These are phyloP conservation scores for Hydropsyche tenuis DNA, from an alignment of 1,140 invertebrate species.

Conservation along the genomic window DNA sequence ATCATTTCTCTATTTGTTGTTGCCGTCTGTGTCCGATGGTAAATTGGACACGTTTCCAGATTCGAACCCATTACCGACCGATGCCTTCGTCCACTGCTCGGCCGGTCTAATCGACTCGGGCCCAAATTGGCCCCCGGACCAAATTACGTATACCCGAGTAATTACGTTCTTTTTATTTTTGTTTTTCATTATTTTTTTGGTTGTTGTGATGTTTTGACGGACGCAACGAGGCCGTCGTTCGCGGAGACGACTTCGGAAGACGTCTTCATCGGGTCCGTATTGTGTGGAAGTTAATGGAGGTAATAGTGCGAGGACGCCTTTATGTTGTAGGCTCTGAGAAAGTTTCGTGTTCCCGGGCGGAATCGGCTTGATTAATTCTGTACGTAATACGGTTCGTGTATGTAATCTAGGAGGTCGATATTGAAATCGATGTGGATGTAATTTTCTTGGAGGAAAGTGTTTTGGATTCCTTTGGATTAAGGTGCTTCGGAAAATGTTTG, in stretches of 20 bases:
- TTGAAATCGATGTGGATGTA: too few species aligned
- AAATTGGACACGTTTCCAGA: conserved; percentile 24
- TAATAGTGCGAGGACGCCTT: too few species aligned
- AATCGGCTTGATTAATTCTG: too few species aligned
- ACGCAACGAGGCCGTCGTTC: not conserved
- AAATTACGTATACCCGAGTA: conserved; percentile 22
- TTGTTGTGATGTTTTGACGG: conserved; percentile 18
- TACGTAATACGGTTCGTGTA: too few species aligned
- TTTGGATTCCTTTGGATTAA: too few species aligned
- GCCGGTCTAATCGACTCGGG: conserved; percentile 18
- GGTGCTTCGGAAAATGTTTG: too few species aligned
- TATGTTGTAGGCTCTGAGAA: not conserved
- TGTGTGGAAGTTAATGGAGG: not conserved
- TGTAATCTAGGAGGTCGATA: too few species aligned
- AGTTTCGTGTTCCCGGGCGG: too few species aligned
- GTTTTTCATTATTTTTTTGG: not conserved
- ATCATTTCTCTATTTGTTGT: not conserved
- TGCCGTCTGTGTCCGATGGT: conserved; percentile 10
- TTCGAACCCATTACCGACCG: conserved; percentile 35
- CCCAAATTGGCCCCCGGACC: conserved; percentile 23
- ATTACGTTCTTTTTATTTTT: not conserved
- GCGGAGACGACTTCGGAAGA: not conserved
- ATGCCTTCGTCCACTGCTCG: conserved; percentile 6
- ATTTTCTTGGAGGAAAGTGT: too few species aligned
- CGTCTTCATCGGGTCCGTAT: not conserved